Evolutionary conservation across 1,140 invertebrate species (phyloP).

Genomic region (Aplysia californica): DNA sequence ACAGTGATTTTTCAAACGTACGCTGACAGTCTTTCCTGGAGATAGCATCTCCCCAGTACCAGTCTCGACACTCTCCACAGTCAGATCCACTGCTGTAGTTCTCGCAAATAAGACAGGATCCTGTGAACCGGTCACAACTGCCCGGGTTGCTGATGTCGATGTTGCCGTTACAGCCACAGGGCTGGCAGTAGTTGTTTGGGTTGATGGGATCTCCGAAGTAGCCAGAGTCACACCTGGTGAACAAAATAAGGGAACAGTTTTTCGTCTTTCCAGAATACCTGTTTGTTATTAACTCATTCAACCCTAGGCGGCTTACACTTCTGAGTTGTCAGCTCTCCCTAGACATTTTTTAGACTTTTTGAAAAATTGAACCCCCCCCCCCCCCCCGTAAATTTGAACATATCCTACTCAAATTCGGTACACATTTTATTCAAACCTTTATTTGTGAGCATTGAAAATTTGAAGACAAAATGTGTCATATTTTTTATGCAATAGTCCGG

Average conservation of each 20-base stretch:
- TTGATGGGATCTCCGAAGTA: constrained; percentile 56
- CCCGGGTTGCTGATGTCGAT: constrained; percentile 86
- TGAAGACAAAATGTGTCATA: no score
- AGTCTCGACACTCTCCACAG: constrained; percentile 88
- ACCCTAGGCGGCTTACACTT: no score
- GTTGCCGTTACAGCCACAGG: constrained; percentile 95
- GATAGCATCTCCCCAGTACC: constrained; percentile 91
- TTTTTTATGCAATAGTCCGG: neutral
- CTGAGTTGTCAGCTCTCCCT: no score
- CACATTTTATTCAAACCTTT: no score
- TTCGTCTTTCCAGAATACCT: no score
- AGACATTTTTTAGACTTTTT: neutral
- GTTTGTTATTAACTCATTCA: no score
- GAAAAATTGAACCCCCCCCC: neutral
- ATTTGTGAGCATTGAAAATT: no score
- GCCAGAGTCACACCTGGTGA: constrained; percentile 61
- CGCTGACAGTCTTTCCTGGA: constrained; percentile 88
- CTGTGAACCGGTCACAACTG: constrained; percentile 86
- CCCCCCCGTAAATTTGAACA: no score
- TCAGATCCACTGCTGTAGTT: constrained; percentile 91
- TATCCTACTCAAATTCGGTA: no score
- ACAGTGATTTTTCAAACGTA: constrained; percentile 66
- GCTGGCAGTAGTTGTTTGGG: constrained; percentile 74
- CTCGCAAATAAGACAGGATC: constrained; percentile 91
- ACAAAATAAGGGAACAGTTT: no score